Evolutionary conservation across 2,888 invertebrate species (phyloP).

Genomic region (Trichopoda pennipes): DNA sequence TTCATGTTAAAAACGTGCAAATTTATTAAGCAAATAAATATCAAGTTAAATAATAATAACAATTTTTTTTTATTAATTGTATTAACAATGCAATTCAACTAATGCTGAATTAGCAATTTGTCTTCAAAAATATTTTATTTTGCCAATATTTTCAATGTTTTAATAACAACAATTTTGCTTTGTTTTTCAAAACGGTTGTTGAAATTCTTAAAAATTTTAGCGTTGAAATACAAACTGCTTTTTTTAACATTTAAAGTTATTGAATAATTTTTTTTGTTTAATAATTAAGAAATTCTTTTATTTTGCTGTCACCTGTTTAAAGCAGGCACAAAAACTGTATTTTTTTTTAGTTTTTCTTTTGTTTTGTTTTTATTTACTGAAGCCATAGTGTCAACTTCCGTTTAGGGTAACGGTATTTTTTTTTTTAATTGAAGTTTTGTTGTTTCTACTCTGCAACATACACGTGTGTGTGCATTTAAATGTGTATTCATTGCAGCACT

Average conservation of each 20-base stretch:
- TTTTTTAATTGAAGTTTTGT: slow-evolving; percentile 15
- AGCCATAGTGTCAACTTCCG: slow-evolving; percentile 66
- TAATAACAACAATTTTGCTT: slow-evolving; percentile 4
- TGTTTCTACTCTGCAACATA: slow-evolving; percentile 14
- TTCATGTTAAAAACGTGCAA: slow-evolving; percentile 64
- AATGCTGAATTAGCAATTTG: slow-evolving; percentile 69
- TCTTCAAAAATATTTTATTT: slow-evolving; percentile 18
- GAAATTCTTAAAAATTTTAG: not conserved
- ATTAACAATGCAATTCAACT: slow-evolving; percentile 53
- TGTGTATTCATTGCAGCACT: too few relatives aligned
- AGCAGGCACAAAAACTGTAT: not conserved
- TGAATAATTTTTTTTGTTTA: not conserved
- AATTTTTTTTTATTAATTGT: slow-evolving; percentile 12
- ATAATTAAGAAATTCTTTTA: slow-evolving; percentile 28
- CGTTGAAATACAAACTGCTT: slow-evolving; percentile 24
- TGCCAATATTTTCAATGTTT: slow-evolving; percentile 4
- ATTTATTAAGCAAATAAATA: slow-evolving; percentile 57
- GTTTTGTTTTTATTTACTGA: slow-evolving; percentile 31
- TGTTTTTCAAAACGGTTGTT: slow-evolving; percentile 3
- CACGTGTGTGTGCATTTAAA: not conserved
- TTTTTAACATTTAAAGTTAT: slow-evolving; percentile 19
- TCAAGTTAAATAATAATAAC: slow-evolving; percentile 59
- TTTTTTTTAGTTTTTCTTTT: too few relatives aligned
- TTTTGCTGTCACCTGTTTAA: slow-evolving; percentile 50
- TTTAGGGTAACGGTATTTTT: slow-evolving; percentile 38